Base-by-base conservation (phyloP, 2,797 vertebrate species). In the Alectoris magna region DNA sequence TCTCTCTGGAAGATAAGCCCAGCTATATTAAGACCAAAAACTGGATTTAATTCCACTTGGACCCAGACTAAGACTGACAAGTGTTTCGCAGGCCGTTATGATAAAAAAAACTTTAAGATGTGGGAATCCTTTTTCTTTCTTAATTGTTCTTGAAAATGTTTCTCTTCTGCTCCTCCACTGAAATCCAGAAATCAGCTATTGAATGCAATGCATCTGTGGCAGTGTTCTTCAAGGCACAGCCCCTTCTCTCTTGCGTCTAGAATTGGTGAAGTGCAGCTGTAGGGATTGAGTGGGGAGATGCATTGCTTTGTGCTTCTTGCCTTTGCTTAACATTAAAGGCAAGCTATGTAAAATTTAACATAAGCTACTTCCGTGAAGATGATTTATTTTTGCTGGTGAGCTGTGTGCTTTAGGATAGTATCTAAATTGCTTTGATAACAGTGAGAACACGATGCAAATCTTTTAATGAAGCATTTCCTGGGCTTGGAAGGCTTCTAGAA, bases 1-100 rank as follows among this genome's bases (percentile, higher is more conserved):
- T 80, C 41, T 80, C 46, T 91, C 3, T 46, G 73, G 87, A 84
- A 69, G 21, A 29, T 38, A 70, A 69, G 31, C 56, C 43, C 75
- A 74, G 59, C 43, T 90, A 34, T 74, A 72, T 84, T 51, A 66
- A 85, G 84, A 90, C 46, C 62, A 83, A 94, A 90, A 71, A 23
- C 1, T 44, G 34, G 55, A n/a, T 91, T 88, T 83, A 69, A 56
- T 83, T 91, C 15, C 14, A 5, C 38, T 96, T 88, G 77, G 75
- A 80, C 91, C 46, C 56, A 62, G 94, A 44, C 34, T 6, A 43
- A 38, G 55, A 83, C 55, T 88, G 86, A 39, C 34, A 78, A 90
- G 49, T 69, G 22, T 68, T 95, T 78, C 74, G 69, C 46, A 27
- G 84, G 51, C 41, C 77, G n/a, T 88, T 91, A 69, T 15, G 34